These are phyloP conservation scores for Drosophila nigromelanica DNA, from an alignment of 1,140 invertebrate species.

Conservation along the genomic window DNA sequence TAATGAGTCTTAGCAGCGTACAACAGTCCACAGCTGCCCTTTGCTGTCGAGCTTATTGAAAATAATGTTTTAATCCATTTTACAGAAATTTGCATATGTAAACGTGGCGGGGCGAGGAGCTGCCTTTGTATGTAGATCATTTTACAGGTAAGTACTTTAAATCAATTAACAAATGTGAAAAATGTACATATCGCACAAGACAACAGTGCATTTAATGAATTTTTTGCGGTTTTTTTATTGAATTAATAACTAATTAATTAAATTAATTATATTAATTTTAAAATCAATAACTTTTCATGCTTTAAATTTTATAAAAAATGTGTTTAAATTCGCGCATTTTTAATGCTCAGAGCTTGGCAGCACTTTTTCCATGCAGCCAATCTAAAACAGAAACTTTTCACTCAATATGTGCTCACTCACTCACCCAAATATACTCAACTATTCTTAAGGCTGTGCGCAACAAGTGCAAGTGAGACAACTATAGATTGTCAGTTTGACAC, in stretches of 20 bases:
- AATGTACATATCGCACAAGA: too few relatives aligned
- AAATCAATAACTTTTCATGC: not conserved
- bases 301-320: too few relatives aligned
- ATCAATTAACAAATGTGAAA: too few relatives aligned
- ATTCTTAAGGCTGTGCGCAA: not conserved
- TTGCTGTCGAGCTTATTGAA: constrained; percentile 10
- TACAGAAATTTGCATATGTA: constrained; percentile 16
- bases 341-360: constrained; percentile 26
- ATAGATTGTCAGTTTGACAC: not conserved
- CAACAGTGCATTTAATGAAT: too few relatives aligned
- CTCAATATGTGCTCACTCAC: constrained; percentile 13
- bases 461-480: constrained; percentile 39
- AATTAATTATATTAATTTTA: not conserved
- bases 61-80: constrained; percentile 21
- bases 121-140: not conserved
- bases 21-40: constrained; percentile 7
- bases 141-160: too few relatives aligned
- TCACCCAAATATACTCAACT: constrained; percentile 17
- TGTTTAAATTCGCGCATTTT: constrained; percentile 25
- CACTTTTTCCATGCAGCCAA: constrained; percentile 24
- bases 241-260: not conserved
- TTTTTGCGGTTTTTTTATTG: not conserved
- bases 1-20: constrained; percentile 27
- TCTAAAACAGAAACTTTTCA: constrained; percentile 6
- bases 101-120: not conserved